Conservation (phyloP, 2,797 vertebrate species). For the Pipistrellus pygmaeus region DNA sequence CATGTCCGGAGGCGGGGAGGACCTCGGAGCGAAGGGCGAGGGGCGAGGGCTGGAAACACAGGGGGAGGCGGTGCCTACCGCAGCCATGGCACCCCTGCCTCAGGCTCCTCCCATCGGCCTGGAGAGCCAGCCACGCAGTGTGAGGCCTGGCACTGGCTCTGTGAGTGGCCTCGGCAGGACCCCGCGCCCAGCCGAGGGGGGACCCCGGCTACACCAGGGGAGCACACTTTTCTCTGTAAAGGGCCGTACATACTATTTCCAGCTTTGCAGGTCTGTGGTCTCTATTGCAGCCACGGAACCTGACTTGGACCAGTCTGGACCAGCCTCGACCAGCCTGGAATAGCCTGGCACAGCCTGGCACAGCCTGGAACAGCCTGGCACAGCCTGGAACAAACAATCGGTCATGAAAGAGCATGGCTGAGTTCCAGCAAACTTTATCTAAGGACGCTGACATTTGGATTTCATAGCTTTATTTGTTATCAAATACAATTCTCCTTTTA, state of each 20-base stretch:
- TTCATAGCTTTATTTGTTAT: neutral
- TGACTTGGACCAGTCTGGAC: neutral
- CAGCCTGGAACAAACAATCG: too few species aligned
- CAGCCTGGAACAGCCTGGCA: too few species aligned
- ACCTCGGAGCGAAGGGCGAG: neutral
- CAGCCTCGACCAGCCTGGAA: neutral
- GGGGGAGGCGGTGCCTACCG: too few species aligned
- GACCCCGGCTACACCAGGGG: fast-evolving
- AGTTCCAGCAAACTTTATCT: neutral
- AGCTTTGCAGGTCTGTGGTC: neutral
- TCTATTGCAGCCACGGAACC: neutral
- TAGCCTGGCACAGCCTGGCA: too few species aligned
- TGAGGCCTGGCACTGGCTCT: neutral
- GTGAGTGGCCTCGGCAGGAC: neutral
- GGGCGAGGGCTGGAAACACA: neutral
- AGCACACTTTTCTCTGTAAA: neutral
- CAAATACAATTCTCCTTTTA: neutral
- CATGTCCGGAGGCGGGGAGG: neutral
- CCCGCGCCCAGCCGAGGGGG: neutral
- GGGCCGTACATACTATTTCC: neutral
- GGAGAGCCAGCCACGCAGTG: neutral
- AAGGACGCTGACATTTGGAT: neutral
- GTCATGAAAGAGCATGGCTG: fast-evolving
- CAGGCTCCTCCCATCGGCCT: neutral
- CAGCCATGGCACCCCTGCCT: fast-evolving